Percentiles rank a stretch among this genome's conserved stretches.
phyloP scores from a whole-genome alignment of 2,888 invertebrate genomes.

The Andrena fulva region DNA sequence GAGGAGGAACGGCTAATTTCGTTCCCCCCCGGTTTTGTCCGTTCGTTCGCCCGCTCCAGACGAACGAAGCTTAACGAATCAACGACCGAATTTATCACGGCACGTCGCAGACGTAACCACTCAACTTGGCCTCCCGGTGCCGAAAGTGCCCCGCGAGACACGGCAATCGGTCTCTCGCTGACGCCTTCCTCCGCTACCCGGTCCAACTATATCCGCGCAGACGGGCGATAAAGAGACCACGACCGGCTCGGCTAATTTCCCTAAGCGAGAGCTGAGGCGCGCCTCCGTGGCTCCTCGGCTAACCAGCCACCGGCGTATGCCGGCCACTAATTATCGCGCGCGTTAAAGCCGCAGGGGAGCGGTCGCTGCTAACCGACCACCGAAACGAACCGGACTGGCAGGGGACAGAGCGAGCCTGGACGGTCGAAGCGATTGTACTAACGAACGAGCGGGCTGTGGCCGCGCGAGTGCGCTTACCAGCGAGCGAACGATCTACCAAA shows the following conservation, averaged over 20 bases:
- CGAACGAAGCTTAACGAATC: conserved; percentile 58
- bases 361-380: conserved; percentile 1
- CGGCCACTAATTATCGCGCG: no score
- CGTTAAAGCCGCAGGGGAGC: not conserved
- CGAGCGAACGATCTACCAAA: conserved; percentile 70
- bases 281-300: no score
- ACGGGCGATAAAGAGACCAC: conserved; percentile 30
- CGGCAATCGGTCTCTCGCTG: conserved; percentile 48
- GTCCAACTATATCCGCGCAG: conserved; percentile 29
- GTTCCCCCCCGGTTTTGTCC: conserved; percentile 43
- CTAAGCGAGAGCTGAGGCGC: no score
- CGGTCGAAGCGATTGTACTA: conserved; percentile 29
- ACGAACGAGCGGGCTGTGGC: conserved; percentile 29
- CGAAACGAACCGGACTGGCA: not conserved
- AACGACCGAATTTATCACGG: conserved; percentile 62
- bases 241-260: conserved; percentile 10
- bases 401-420: not conserved
- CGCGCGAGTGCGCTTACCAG: conserved; percentile 50
- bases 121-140: conserved; percentile 39
- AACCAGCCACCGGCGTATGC: no score
- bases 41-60: conserved; percentile 44
- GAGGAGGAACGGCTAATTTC: conserved; percentile 48
- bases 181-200: conserved; percentile 30
- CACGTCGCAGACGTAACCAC: conserved; percentile 53
- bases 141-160: conserved; percentile 36